A percentile compares a stretch with the other conserved stretches of the same genome.
phyloP scores from a whole-genome alignment of 2,113 vertebrate species.

The Paedocypris sp. region DNA sequence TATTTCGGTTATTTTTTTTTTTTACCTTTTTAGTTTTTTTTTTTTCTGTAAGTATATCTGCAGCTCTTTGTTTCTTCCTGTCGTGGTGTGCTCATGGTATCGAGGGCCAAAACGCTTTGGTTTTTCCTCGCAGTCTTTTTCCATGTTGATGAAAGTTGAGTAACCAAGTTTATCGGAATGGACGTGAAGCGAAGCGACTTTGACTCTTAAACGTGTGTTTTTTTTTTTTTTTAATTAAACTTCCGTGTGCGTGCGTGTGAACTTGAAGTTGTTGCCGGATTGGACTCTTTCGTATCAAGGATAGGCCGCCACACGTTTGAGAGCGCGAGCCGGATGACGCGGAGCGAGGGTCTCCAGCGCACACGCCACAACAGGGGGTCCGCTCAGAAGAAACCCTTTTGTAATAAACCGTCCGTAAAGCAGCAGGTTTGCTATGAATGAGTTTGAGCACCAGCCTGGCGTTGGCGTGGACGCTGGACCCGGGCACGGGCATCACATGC shows the following conservation, averaged over 20 bases:
- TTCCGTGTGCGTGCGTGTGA: slow-evolving; percentile 25
- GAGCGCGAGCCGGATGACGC: slow-evolving; percentile 49
- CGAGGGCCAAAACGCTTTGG: slow-evolving; percentile 23
- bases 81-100: slow-evolving; percentile 22
- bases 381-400: slow-evolving; percentile 59
- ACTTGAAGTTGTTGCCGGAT: slow-evolving; percentile 42
- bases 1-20: neutral
- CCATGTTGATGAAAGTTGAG: slow-evolving; percentile 6
- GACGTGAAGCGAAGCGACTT: slow-evolving; percentile 45
- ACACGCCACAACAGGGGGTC: slow-evolving; percentile 55
- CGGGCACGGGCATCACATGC: slow-evolving; percentile 35
- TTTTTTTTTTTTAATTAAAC: too few species aligned
- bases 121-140: slow-evolving; percentile 25
- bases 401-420: slow-evolving; percentile 71
- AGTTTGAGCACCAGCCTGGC: slow-evolving; percentile 64
- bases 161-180: slow-evolving; percentile 1
- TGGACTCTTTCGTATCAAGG: slow-evolving; percentile 27
- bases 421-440: slow-evolving; percentile 72
- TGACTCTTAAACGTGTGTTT: slow-evolving; percentile 49
- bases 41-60: too few species aligned
- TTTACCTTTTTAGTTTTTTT: slow-evolving; percentile 5
- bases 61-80: too few species aligned
- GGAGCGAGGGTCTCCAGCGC: slow-evolving; percentile 39
- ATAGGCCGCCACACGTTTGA: slow-evolving; percentile 28
- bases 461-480: slow-evolving; percentile 48